These are phyloP conservation scores for Leptothorax acervorum DNA, from an alignment of 2,888 invertebrate species.

Conservation along the genomic window DNA sequence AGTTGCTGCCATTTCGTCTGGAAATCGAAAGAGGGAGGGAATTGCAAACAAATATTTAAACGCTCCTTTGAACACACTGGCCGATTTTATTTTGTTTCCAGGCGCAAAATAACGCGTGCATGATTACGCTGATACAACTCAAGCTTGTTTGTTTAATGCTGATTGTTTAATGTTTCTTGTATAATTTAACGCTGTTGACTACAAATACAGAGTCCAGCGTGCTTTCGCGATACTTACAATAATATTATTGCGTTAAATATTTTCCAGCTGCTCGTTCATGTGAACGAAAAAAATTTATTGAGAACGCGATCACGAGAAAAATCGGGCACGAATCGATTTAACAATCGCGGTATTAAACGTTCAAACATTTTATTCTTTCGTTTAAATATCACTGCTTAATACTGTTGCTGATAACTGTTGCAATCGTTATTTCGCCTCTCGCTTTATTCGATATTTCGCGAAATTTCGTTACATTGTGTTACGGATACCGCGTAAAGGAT, in stretches of 20 bases:
- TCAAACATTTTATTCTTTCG: not conserved
- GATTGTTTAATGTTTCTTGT: slow-evolving; percentile 28
- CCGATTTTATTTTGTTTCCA: not conserved
- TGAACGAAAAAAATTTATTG: slow-evolving; percentile 12
- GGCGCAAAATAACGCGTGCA: not conserved
- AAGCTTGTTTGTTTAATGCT: too few relatives aligned
- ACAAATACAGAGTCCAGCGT: not conserved
- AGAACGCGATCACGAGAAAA: not conserved
- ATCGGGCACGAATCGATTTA: not conserved
- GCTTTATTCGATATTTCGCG: slow-evolving; percentile 33
- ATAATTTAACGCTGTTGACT: not conserved
- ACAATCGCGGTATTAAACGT: not conserved
- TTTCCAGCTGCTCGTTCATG: not conserved
- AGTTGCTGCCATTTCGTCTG: slow-evolving; percentile 9
- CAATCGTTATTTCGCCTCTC: slow-evolving; percentile 15
- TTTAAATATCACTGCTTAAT: slow-evolving; percentile 15
- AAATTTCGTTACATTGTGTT: slow-evolving; percentile 39
- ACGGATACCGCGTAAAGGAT: slow-evolving; percentile 32
- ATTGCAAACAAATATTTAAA: slow-evolving; percentile 39
- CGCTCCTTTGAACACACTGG: slow-evolving; percentile 8
- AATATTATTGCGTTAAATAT: slow-evolving; percentile 9
- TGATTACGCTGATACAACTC: slow-evolving; percentile 5
- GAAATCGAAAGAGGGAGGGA: slow-evolving; percentile 37
- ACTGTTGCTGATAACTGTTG: too few relatives aligned
- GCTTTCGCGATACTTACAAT: not conserved